These are phyloP conservation scores for Sorex maritimensis DNA, from an alignment of 2,797 vertebrate genomes.

Conservation along the genomic window DNA sequence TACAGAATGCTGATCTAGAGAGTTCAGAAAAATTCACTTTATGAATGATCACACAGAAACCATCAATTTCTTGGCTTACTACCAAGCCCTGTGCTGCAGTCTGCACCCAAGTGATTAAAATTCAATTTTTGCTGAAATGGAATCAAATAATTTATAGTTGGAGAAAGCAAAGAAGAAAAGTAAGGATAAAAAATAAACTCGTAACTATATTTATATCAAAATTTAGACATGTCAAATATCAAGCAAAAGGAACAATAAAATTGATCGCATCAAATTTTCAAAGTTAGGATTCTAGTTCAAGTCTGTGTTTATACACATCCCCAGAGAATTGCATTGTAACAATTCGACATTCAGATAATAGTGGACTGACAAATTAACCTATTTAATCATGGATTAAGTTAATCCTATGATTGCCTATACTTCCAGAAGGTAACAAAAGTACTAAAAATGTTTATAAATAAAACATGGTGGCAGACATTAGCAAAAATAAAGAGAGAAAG, in stretches of 20 bases:
- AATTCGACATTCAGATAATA: slow-evolving; percentile 51
- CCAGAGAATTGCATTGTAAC: not conserved
- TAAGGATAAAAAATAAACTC: not conserved
- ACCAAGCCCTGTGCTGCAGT: not conserved
- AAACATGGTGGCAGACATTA: not conserved
- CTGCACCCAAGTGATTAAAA: slow-evolving; percentile 37
- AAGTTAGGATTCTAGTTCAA: slow-evolving; percentile 8
- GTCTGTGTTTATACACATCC: not conserved
- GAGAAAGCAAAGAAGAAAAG: slow-evolving; percentile 31
- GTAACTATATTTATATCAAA: slow-evolving; percentile 37
- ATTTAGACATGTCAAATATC: not conserved
- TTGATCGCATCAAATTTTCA: slow-evolving; percentile 15
- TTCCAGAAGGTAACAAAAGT: slow-evolving; percentile 31
- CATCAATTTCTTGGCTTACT: not conserved
- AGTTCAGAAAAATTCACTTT: not conserved
- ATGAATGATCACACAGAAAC: not conserved
- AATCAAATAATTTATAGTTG: slow-evolving; percentile 23
- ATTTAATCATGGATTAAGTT: slow-evolving; percentile 28
- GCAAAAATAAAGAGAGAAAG: slow-evolving; percentile 61
- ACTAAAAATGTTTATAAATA: slow-evolving; percentile 30
- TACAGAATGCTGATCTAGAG: no score
- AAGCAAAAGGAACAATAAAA: slow-evolving; percentile 5
- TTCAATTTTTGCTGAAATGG: slow-evolving; percentile 31
- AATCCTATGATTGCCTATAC: not conserved
- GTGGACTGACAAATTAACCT: slow-evolving; percentile 37